Evolutionary conservation across 2,113 vertebrate species (phyloP).

Genomic region (Notarius quadriscutis): DNA sequence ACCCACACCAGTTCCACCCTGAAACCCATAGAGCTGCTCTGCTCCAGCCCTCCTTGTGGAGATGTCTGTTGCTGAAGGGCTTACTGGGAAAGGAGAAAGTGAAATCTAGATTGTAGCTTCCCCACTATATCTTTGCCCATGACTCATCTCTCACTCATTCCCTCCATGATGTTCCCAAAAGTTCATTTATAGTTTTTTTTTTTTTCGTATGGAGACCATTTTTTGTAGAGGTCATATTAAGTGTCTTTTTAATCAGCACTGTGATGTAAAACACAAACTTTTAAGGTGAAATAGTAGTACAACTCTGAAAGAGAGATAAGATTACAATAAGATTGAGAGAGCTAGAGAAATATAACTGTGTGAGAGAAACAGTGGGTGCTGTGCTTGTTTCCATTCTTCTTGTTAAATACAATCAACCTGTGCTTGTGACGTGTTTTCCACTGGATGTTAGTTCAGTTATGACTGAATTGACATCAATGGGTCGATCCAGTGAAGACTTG

Average conservation of each 20-base stretch:
- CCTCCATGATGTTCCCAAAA: not conserved
- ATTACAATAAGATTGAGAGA: not conserved
- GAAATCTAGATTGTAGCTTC: conserved; percentile 32
- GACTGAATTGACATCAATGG: conserved; percentile 65
- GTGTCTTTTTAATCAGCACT: not conserved
- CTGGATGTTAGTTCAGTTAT: conserved; percentile 64
- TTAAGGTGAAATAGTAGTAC: not conserved
- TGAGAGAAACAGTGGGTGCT: conserved; percentile 22
- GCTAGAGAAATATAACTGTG: not conserved
- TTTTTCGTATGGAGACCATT: not conserved
- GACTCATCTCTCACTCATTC: conserved; percentile 25
- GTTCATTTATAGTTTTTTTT: not conserved
- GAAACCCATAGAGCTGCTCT: conserved; percentile 4
- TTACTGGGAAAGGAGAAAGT: not conserved
- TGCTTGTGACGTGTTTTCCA: conserved; percentile 64
- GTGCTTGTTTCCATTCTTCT: conserved; percentile 17
- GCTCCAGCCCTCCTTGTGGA: not conserved
- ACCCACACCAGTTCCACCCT: conserved; percentile 20
- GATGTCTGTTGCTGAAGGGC: conserved; percentile 14
- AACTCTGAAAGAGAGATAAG: not conserved
- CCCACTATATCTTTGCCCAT: not conserved
- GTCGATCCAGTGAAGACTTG: conserved; percentile 50
- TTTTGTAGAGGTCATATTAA: too few relatives aligned
- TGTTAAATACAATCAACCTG: conserved; percentile 2
- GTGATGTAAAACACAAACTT: not conserved